A percentile compares a stretch with the other conserved stretches of the same genome.
Conservation (phyloP, 2,113 vertebrate genomes). For the Anthoscopus minutus region DNA sequence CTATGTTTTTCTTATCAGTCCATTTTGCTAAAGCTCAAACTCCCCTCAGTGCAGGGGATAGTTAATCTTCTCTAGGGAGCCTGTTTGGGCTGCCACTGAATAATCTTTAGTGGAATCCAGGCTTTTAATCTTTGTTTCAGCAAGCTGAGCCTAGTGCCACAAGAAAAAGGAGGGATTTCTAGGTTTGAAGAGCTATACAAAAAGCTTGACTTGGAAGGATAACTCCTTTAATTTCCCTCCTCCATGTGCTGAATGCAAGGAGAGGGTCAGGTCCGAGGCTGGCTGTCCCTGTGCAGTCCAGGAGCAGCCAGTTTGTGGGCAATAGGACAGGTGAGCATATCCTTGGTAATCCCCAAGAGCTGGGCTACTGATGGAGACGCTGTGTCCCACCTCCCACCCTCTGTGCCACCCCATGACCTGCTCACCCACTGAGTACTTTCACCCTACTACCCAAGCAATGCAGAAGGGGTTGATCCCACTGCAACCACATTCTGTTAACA, state of each 20-base stretch:
- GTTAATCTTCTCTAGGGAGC: neutral
- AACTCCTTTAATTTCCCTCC: neutral
- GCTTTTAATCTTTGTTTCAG: slow-evolving; percentile 13
- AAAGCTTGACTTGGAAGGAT: neutral
- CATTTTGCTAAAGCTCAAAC: neutral
- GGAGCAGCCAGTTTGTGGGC: neutral
- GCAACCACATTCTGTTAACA: neutral
- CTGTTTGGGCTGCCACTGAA: neutral
- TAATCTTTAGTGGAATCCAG: neutral
- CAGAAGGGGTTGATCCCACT: neutral
- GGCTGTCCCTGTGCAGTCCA: neutral
- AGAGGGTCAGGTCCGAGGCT: neutral
- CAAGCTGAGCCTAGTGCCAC: neutral
- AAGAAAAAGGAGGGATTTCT: neutral
- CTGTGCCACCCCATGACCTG: neutral
- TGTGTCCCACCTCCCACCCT: neutral
- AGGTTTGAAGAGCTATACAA: neutral
- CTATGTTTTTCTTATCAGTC: neutral
- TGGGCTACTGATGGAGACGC: neutral
- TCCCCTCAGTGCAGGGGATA: neutral
- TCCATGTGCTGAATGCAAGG: neutral
- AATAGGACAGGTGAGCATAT: neutral
- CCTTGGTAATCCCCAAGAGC: neutral
- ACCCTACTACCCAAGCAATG: neutral
- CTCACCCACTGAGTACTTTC: neutral